Conservation (phyloP, 2,797 vertebrate species). For the Semotilus atromaculatus region DNA sequence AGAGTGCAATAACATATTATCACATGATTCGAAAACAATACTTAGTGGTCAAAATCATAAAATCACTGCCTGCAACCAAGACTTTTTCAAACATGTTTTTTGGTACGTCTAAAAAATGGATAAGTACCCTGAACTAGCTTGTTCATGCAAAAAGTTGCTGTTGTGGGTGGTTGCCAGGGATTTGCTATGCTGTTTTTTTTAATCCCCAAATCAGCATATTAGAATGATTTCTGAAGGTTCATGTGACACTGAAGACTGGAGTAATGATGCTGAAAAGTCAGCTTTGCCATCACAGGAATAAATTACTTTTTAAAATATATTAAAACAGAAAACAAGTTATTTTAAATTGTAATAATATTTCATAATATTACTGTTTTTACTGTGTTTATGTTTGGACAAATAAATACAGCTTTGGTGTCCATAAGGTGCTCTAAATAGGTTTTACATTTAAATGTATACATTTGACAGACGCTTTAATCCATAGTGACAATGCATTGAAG, state of each 20-base stretch:
- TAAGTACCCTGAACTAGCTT: background rate
- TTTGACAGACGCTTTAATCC: background rate
- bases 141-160: background rate
- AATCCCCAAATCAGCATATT: background rate
- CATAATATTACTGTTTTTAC: background rate
- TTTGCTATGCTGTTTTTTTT: background rate
- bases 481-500: background rate
- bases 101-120: background rate
- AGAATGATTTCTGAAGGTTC: background rate
- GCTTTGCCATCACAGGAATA: background rate
- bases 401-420: background rate
- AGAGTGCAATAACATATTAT: slow-evolving; percentile 8
- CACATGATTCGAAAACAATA: slow-evolving; percentile 28
- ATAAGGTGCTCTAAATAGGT: background rate
- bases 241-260: background rate
- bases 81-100: slow-evolving; percentile 7
- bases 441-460: background rate
- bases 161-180: background rate
- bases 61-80: slow-evolving; percentile 19
- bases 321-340: background rate
- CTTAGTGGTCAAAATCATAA: slow-evolving; percentile 23
- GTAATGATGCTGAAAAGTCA: background rate
- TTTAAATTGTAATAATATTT: background rate
- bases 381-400: background rate
- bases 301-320: background rate